Percentiles rank a stretch among this genome's conserved stretches.
These are phyloP conservation scores for Pyrrhura leucotis DNA, from an alignment of 2,797 vertebrate genomes.

Conservation along the genomic window DNA sequence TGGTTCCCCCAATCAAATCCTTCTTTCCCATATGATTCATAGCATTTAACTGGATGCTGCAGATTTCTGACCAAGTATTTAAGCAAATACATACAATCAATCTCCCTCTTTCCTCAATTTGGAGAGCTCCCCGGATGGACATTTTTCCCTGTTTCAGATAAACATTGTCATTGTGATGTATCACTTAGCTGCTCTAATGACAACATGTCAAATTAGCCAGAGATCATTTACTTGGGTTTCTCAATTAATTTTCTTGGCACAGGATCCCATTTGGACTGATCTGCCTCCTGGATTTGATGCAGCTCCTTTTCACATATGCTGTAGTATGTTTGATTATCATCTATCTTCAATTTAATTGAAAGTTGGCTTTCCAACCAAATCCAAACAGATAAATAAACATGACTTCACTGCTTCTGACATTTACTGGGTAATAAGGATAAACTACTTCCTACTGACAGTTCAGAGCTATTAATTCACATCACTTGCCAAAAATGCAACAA, in stretches of 20 bases:
- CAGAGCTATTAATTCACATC: not conserved
- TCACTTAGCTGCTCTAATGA: not conserved
- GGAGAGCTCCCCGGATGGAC: not conserved
- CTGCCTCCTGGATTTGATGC: not conserved
- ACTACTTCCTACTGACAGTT: not conserved
- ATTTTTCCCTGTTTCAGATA: not conserved
- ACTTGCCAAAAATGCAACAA: not conserved
- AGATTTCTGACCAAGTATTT: not conserved
- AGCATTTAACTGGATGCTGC: not conserved
- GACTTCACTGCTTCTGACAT: not conserved
- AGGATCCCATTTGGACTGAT: not conserved
- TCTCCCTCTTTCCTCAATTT: not conserved
- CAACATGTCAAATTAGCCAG: not conserved
- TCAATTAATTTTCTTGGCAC: not conserved
- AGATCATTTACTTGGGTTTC: not conserved
- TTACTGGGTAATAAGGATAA: conserved; percentile 12
- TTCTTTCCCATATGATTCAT: not conserved
- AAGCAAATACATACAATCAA: not conserved
- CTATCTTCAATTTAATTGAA: not conserved
- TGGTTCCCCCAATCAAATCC: not conserved
- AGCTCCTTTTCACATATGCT: not conserved
- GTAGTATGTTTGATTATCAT: not conserved
- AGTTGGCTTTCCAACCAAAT: not conserved
- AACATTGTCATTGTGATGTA: not conserved
- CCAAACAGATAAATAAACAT: not conserved